phyloP scores from a whole-genome alignment of 92 coral and sea anemone species.

The Metridium senile region DNA sequence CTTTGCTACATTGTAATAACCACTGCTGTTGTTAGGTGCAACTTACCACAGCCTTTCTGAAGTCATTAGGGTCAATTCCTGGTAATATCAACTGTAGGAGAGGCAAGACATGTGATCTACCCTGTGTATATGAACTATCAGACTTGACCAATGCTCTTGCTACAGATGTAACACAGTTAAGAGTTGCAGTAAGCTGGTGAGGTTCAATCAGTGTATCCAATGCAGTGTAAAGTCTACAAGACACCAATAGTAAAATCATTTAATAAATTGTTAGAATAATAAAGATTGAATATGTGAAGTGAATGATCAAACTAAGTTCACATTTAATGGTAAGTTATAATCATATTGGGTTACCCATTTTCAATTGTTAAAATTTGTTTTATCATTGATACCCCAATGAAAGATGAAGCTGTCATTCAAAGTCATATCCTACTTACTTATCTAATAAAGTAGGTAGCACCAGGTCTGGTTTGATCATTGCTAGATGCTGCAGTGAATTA shows the following conservation, averaged over 20 bases:
- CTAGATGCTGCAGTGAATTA: conserved; percentile 88
- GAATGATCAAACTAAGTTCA: too few relatives aligned
- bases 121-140: conserved; percentile 79
- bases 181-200: conserved; percentile 92
- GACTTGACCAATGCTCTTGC: conserved; percentile 91
- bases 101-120: conserved; percentile 91
- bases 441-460: conserved; percentile 88
- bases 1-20: too few relatives aligned
- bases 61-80: conserved; percentile 98
- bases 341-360: too few relatives aligned
- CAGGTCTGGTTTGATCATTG: conserved; percentile 91
- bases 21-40: background rate
- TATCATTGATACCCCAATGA: background rate
- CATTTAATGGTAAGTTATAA: too few relatives aligned
- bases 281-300: too few relatives aligned
- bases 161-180: conserved; percentile 93
- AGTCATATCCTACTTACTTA: conserved; percentile 56
- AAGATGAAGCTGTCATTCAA: background rate
- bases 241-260: background rate
- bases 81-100: conserved; percentile 87
- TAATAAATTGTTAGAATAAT: too few relatives aligned
- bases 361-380: too few relatives aligned
- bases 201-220: conserved; percentile 94
- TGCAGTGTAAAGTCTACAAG: conserved; percentile 80
- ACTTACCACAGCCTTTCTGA: conserved; percentile 94